Evolutionary conservation across 2,113 vertebrate genomes (phyloP).

Genomic region (Phoenicopterus ruber): DNA sequence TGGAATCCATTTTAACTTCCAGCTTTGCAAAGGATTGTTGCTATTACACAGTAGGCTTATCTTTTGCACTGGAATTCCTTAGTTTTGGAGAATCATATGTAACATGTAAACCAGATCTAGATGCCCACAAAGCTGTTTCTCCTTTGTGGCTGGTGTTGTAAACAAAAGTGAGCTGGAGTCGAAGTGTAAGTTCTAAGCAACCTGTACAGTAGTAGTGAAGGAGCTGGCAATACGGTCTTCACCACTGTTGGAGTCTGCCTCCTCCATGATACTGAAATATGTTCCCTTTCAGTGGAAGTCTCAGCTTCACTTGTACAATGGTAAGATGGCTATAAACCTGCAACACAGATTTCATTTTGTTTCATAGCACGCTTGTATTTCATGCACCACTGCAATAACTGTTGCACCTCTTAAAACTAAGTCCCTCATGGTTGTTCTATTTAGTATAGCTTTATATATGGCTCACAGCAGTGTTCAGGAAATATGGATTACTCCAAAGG

Average conservation of each 20-base stretch:
- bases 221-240: background rate
- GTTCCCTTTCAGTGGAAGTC: conserved; percentile 66
- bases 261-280: conserved; percentile 18
- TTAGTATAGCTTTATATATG: conserved; percentile 70
- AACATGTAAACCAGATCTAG: conserved; percentile 21
- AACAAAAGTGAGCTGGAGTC: conserved; percentile 55
- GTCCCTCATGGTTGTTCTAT: conserved; percentile 56
- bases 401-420: conserved; percentile 69
- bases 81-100: background rate
- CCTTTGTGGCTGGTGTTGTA: conserved; percentile 57
- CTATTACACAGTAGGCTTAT: conserved; percentile 53
- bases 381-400: conserved; percentile 64
- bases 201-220: conserved; percentile 9
- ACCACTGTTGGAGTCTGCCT: conserved; percentile 45
- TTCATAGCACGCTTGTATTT: conserved; percentile 56
- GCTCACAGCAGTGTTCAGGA: conserved; percentile 80
- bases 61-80: conserved; percentile 36
- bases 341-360: conserved; percentile 50
- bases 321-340: conserved; percentile 63
- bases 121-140: conserved; percentile 7
- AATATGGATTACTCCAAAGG: conserved; percentile 68
- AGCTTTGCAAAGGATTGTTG: conserved; percentile 57
- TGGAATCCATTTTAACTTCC: conserved; percentile 63
- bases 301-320: conserved; percentile 57
- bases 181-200: conserved; percentile 18